Percentiles rank a stretch among this genome's conserved stretches.
Evolutionary conservation across 2,113 vertebrate species (phyloP).

Genomic region (Apteryx mantelli): DNA sequence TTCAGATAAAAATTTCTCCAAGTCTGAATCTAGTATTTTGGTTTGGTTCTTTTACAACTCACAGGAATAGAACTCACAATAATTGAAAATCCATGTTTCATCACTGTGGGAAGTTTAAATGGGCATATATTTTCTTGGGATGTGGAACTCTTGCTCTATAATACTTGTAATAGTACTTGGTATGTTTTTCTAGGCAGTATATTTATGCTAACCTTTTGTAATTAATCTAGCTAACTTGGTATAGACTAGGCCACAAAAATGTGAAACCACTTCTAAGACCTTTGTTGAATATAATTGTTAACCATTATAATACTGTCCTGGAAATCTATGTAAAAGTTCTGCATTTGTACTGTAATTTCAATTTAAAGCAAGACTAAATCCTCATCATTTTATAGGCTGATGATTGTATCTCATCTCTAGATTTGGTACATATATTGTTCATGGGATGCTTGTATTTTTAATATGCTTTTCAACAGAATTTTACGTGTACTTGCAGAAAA

Average conservation of each 20-base stretch:
- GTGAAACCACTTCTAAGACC: background rate
- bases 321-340: background rate
- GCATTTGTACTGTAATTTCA: background rate
- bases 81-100: background rate
- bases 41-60: background rate
- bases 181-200: background rate
- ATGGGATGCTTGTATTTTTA: background rate
- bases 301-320: background rate
- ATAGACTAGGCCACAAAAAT: background rate
- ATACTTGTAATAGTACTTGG: background rate
- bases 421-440: background rate
- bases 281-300: background rate
- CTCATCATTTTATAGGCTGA: background rate
- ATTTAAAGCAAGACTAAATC: background rate
- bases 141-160: background rate
- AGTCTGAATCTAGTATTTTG: background rate
- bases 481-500: background rate
- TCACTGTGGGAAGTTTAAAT: background rate
- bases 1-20: constrained; percentile 5
- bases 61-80: background rate
- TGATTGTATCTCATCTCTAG: background rate
- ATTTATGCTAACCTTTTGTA: background rate
- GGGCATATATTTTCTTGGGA: background rate
- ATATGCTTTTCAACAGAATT: background rate
- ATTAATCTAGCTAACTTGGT: background rate